Evolutionary conservation across 2,888 invertebrate genomes (phyloP).

Genomic region (Aphidius colemani): DNA sequence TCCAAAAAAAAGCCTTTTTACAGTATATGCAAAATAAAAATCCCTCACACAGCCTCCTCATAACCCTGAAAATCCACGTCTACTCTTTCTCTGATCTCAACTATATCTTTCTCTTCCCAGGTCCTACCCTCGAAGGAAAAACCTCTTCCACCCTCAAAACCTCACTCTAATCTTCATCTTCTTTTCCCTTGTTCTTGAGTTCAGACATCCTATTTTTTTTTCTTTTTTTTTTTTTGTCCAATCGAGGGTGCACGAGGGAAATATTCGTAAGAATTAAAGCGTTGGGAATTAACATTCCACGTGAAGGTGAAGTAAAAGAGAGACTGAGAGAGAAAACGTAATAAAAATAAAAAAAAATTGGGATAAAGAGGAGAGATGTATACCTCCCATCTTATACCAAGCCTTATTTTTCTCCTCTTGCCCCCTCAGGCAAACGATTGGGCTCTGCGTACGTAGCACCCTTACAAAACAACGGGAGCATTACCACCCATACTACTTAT

Average conservation of each 20-base stretch:
- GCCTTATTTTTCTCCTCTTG: too few relatives aligned
- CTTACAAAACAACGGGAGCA: slow-evolving; percentile 57
- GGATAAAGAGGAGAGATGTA: too few relatives aligned
- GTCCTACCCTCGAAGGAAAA: slow-evolving; percentile 1
- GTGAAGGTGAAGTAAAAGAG: slow-evolving; percentile 37
- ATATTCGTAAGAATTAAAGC: slow-evolving; percentile 61
- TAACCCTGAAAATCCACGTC: slow-evolving; percentile 2
- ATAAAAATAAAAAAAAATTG: too few relatives aligned
- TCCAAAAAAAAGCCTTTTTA: too few relatives aligned
- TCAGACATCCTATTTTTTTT: slow-evolving; percentile 10
- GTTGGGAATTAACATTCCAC: slow-evolving; percentile 60
- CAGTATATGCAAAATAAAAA: slow-evolving; percentile 4
- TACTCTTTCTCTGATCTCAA: background rate
- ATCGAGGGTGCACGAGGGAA: slow-evolving; percentile 49
- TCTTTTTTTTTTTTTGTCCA: slow-evolving; percentile 33
- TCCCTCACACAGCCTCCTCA: slow-evolving; percentile 20
- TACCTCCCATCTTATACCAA: too few relatives aligned
- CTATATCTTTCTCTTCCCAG: slow-evolving; percentile 14
- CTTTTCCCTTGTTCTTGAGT: slow-evolving; percentile 24
- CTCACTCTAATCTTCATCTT: slow-evolving; percentile 26
- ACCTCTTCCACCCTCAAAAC: slow-evolving; percentile 11
- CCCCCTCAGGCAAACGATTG: slow-evolving; percentile 1
- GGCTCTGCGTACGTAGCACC: slow-evolving; percentile 52
- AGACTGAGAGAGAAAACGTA: slow-evolving; percentile 20
- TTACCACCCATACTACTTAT: slow-evolving; percentile 45